These are phyloP conservation scores for Latrodectus hesperus DNA, from an alignment of 2,888 invertebrate genomes.

Conservation along the genomic window DNA sequence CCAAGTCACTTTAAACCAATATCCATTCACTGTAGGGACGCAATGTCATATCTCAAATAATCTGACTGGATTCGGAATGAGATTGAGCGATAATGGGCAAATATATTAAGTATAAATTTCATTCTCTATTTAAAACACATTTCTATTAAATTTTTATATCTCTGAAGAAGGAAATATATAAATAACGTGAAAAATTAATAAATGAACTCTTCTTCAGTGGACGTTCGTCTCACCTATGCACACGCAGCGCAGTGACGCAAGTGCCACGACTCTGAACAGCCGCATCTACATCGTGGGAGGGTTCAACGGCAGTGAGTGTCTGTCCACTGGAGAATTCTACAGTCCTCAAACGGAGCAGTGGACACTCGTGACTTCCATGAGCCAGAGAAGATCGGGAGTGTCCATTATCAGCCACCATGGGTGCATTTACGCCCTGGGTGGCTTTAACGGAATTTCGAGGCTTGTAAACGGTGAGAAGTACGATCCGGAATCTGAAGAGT, in stretches of 20 bases:
- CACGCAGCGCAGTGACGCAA: conserved; percentile 84
- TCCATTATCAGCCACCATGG: conserved; percentile 82
- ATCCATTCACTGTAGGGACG: too few relatives aligned
- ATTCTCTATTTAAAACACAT: too few relatives aligned
- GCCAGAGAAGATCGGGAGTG: conserved; percentile 84
- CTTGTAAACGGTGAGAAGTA: conserved; percentile 72
- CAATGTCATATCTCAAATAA: too few relatives aligned
- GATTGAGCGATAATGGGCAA: too few relatives aligned
- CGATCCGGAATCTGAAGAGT: conserved; percentile 75
- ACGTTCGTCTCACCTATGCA: conserved; percentile 77
- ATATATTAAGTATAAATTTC: too few relatives aligned
- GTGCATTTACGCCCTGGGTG: conserved; percentile 85
- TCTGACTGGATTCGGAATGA: too few relatives aligned
- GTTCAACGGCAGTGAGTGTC: conserved; percentile 85
- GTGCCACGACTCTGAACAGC: conserved; percentile 80
- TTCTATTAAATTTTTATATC: too few relatives aligned
- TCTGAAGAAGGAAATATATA: too few relatives aligned
- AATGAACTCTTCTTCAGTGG: conserved; percentile 72
- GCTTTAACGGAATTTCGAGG: conserved; percentile 84
- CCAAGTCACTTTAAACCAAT: too few relatives aligned
- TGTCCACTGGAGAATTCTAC: conserved; percentile 85
- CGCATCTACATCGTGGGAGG: conserved; percentile 86
- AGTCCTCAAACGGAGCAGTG: conserved; percentile 83
- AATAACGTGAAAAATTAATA: too few relatives aligned
- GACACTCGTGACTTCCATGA: conserved; percentile 80